Evolutionary conservation across 2,888 invertebrate species (phyloP), one percentile per base, ranked within the genome.

Genomic region (Eucriotettix oculatus): DNA sequence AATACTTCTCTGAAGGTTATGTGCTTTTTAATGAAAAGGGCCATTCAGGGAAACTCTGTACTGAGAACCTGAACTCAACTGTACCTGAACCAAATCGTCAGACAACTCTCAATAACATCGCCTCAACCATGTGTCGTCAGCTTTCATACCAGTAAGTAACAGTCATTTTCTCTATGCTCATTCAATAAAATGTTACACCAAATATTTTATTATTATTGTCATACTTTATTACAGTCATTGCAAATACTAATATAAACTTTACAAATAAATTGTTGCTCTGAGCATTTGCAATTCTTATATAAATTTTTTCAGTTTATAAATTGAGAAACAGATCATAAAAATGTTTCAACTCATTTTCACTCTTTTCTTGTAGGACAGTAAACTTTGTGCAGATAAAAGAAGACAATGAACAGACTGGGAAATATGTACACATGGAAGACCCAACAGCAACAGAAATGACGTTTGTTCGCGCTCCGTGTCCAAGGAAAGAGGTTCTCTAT

Each of bases 401-500:
- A 59, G 84, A 85, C 66, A 76, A 78, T 10, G 82, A 80, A 69
- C 71, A 72, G 42, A 73, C 77, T 62, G 75, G 79, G 52, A 79
- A 85, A 62, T 92, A 91, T 69, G 90, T 91, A 0, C 83, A 86
- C 69, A 87, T 91, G 69, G 83, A 89, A 63, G 87, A 91, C 71
- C 90, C 90, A 0, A 80, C 82, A 62, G 88, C 89, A 0, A 73
- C 85, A 0, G 89, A 90, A 74, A 89, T 91, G 61, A 86, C 85
- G 43, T 92, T 93, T 68, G 79, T 87, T 14, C 82, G 87, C 66
- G 85, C 85, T 12, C 78, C 83, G 55, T 93, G 92, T 68, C 82
- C 84, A 0, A 80, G 82, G 55, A 83, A 82, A 65, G 83, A 86
- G 74, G 90, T 91, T 11, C 79, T 93, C 58, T 85, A 84, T 72